Base-by-base conservation (phyloP, 1,140 invertebrate species). In the Lepidurus arcticus region DNA sequence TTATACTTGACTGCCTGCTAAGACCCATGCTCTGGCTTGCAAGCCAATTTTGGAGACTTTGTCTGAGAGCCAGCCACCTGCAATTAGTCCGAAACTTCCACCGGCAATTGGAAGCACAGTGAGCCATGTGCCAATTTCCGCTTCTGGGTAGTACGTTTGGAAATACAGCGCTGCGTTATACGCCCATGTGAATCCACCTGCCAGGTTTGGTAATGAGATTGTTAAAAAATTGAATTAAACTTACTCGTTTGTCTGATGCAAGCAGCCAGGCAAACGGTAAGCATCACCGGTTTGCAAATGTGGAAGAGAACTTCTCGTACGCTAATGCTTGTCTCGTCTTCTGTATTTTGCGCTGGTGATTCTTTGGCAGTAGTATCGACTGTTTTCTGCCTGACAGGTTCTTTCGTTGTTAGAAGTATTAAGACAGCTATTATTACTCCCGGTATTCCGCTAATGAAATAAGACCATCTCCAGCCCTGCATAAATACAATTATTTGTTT, bases 381-480 rank as follows among this genome's bases (percentile, higher is more conserved):
- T 53, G n/a, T 79, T 77, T 92, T 92, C 1, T 88, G 86, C 81
- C 90, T 91, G 75, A 92, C 87, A 2, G 94, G 94, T 83, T 97
- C 94, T 74, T 88, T 89, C 16, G 95, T 85, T 0, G 93, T 94
- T 1, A 93, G 86, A 65, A 90, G 89, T 0, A 94, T 92, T 0
- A 97, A 82, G 0, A 89, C 80, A 0, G 91, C 90, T 11, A 96
- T 85, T 8, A 95, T 86, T 0, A 97, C 73, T 1, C 94, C 93
- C 2, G 96, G 87, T 16, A 94, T 89, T 24, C 94, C 95, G 45
- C 92, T 90, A 4, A 92, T 90, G 82, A 93, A 91, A 84, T 96
- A 98, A 34, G 92, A 92, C 26, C 93, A 89, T 82, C 95, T 88
- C 95, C 95, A 98, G 42, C 94, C 93, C 91, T 93, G 34, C 34